A percentile compares a stretch with the other conserved stretches of the same genome.
Evolutionary conservation across 1,140 invertebrate genomes (phyloP).

Genomic region (Forficula auricularia): DNA sequence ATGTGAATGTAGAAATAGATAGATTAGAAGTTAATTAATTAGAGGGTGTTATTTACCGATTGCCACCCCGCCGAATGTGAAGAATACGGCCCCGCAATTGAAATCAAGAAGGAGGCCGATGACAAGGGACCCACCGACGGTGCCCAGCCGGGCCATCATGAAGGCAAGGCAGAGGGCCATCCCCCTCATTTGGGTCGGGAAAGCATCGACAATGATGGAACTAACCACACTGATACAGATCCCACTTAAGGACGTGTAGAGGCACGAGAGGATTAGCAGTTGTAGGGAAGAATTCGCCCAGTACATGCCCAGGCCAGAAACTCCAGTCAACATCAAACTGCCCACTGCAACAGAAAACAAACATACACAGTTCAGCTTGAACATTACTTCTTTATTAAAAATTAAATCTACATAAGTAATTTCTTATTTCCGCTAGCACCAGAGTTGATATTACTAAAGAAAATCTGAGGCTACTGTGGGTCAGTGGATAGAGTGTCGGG

Average conservation of each 20-base stretch:
- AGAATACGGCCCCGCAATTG: conserved; percentile 48
- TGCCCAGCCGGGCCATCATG: conserved; percentile 51
- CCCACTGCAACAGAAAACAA: conserved; percentile 40
- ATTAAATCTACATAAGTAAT: too few species aligned
- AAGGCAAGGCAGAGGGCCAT: conserved; percentile 56
- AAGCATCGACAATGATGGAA: conserved; percentile 56
- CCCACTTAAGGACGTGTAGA: conserved; percentile 56
- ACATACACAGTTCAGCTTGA: too few species aligned
- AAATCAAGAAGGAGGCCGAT: conserved; percentile 55
- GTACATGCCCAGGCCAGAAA: conserved; percentile 58
- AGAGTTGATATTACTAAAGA: too few species aligned
- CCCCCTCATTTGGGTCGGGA: conserved; percentile 62
- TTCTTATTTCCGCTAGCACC: too few species aligned
- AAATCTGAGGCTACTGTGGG: too few species aligned
- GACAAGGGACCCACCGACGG: conserved; percentile 44
- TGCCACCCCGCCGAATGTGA: conserved; percentile 45
- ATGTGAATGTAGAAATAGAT: background rate
- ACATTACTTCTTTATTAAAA: too few species aligned
- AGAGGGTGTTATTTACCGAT: conserved; percentile 35
- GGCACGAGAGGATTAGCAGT: conserved; percentile 51
- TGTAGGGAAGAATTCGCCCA: conserved; percentile 48
- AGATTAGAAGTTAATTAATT: background rate
- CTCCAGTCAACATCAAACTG: conserved; percentile 48
- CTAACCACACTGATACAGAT: conserved; percentile 55
- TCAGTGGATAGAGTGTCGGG: too few species aligned